Base-by-base conservation (phyloP, 2,797 vertebrate species). In the Sebastes kiyomatsui region DNA sequence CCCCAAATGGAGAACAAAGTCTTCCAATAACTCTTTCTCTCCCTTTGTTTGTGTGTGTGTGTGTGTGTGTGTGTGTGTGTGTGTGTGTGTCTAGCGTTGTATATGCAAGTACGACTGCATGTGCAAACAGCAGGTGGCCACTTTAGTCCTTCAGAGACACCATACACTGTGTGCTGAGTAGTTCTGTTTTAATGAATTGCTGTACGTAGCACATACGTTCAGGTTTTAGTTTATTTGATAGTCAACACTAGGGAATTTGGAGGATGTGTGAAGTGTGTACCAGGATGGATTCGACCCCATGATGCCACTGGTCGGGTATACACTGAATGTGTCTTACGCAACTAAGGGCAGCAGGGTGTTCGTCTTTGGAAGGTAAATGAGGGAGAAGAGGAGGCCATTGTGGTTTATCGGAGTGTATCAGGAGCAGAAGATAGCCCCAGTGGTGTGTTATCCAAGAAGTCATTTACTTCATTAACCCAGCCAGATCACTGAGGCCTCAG, bases 401-500 rank as follows among this genome's bases (percentile, higher is more conserved):
- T 69, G 77, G 77, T 86, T 87, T 77, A 87, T 90, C 84, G 72
- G 81, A 75, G 82, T 60, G 66, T 67, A 88, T 91, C 87, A 89
- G 81, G 84, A 85, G 75, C 81, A 66, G 83, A 35, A 88, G 84
- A 85, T 80, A n/a, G 83, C 77, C 84, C 65, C 83, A 46, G 72
- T 59, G 54, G 79, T 81, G 85, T 90, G 87, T 92, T 90, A 88
- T 90, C 89, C 87, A 90, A 90, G 87, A 88, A 93, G 90, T 89
- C 89, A 85, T 94, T 93, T 91, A 93, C 88, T 92, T 94, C 91
- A 94, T 95, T 94, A 95, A 94, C 90, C 93, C 89, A 81, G 90
- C 68, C 82, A 92, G 88, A 94, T 93, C 90, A 82, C 85, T 25
- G 77, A 91, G 88, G 90, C 90, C 93, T 88, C 82, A 86, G 90